phyloP scores from a whole-genome alignment of 2,888 invertebrate genomes.

The Pristionchus japonicus region DNA sequence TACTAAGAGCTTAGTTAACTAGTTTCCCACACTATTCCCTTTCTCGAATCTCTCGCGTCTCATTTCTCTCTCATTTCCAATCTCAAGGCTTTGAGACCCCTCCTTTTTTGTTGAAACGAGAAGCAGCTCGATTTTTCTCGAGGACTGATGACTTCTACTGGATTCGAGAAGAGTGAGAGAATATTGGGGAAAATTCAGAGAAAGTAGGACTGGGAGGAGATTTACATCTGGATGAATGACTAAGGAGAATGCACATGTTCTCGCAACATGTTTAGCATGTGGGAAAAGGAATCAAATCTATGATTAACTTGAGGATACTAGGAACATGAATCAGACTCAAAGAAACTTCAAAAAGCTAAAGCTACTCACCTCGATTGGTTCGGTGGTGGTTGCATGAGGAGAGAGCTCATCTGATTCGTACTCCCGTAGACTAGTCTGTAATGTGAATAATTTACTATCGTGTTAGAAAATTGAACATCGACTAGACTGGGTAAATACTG shows the following conservation, averaged over 20 bases:
- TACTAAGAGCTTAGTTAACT: too few relatives aligned
- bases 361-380: background rate
- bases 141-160: background rate
- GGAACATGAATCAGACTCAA: background rate
- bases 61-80: slow-evolving; percentile 21
- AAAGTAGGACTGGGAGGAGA: background rate
- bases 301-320: background rate
- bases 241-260: background rate
- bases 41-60: background rate
- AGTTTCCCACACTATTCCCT: background rate
- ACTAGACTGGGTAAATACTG: background rate
- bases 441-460: background rate
- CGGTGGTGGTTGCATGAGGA: background rate
- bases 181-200: background rate
- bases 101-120: background rate
- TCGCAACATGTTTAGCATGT: background rate
- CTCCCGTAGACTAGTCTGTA: slow-evolving; percentile 20
- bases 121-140: background rate
- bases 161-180: background rate
- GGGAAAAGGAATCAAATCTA: background rate
- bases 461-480: background rate
- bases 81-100: slow-evolving; percentile 18
- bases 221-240: background rate
- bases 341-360: too few relatives aligned
- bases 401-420: background rate